Evolutionary conservation across 2,113 vertebrate genomes (phyloP).

Genomic region (Plecotus auritus): DNA sequence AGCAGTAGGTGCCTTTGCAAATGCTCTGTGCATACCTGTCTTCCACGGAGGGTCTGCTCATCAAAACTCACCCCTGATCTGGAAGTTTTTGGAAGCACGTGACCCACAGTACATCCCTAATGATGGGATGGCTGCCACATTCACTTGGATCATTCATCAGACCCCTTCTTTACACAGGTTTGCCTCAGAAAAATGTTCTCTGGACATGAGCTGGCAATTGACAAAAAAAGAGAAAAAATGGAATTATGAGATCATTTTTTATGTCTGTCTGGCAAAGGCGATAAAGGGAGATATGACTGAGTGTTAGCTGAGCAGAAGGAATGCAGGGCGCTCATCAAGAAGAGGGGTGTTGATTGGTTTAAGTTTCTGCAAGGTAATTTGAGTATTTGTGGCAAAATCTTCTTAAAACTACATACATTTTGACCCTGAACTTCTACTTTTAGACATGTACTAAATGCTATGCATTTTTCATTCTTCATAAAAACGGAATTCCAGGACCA

Average conservation of each 20-base stretch:
- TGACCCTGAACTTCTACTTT: background rate
- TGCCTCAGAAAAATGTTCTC: background rate
- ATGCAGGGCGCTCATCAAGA: background rate
- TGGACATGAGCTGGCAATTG: background rate
- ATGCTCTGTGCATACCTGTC: rapidly evolving
- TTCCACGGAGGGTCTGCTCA: rapidly evolving
- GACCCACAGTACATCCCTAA: too few species aligned
- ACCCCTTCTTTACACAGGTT: background rate
- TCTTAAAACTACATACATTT: background rate
- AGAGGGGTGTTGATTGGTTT: rapidly evolving
- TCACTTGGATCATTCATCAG: rapidly evolving
- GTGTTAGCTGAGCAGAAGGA: rapidly evolving
- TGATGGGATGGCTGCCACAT: background rate
- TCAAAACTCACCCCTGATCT: background rate
- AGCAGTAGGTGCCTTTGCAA: background rate
- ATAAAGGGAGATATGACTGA: rapidly evolving
- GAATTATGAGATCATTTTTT: background rate
- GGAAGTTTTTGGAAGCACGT: background rate
- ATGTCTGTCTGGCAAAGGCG: background rate
- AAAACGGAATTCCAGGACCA: too few species aligned
- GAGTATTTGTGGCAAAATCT: background rate
- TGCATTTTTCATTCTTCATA: rapidly evolving
- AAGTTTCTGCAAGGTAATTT: too few species aligned
- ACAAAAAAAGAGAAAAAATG: background rate
- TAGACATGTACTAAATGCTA: rapidly evolving